Base-by-base conservation (phyloP, 2,888 invertebrate species). In the Catonia carolina region DNA sequence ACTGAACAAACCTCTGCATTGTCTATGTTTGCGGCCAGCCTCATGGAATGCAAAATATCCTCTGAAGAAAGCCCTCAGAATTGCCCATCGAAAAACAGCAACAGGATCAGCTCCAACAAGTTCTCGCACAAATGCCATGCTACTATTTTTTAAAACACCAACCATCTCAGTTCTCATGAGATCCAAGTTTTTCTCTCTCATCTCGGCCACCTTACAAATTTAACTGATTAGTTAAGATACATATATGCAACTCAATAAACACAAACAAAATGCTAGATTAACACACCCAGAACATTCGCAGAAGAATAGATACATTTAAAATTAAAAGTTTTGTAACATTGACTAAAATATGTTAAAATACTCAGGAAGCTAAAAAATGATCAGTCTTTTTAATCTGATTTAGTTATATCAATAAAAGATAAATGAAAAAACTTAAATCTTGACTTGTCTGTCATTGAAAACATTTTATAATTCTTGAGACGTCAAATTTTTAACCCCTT, bases 111-210 rank as follows among this genome's bases (percentile, higher is more conserved):
- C 88, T 3, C 95, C 94, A 42, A 94, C 93, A 58, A 97, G 75
- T 72, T 96, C 95, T 37, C 95, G 78, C 3, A 96, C 94, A 73
- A 96, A 94, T 1, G 93, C 89, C 72, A 92, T 82, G 56, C 89
- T 90, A 57, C 92, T 92, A 74, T 93, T 94, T 75, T 96, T 96
- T 64, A 97, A 72, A 47, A 95, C 92, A 60, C 89, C 89, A 60
- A 96, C 90, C 56, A 96, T 92, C 70, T 96, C 96, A 62, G 90
- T 91, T 55, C 95, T 80, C 88, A 96, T 94, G 57, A 94, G 79
- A 73, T 96, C 96, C 64, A 93, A 76, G 75, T 97, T 97, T 74
- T 97, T 97, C 72, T 96, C 95, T 20, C 95, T 81, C 86, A 96
- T 95, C 68, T 93, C 93, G 67, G 83, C 78, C 62, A 86, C 88